Evolutionary conservation across 2,113 vertebrate species (phyloP).

Genomic region (Reinhardtius hippoglossoides): DNA sequence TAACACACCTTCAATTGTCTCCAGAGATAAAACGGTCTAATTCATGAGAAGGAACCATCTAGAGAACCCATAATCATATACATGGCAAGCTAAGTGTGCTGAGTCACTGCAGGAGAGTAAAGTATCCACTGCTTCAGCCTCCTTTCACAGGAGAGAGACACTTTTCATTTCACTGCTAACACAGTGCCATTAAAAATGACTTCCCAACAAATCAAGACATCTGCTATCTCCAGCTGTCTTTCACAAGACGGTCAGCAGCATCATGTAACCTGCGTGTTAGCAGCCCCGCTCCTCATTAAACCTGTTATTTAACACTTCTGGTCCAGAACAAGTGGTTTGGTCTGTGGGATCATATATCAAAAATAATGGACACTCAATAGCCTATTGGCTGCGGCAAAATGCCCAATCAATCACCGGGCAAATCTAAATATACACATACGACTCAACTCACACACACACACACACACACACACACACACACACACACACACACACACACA

Average conservation of each 20-base stretch:
- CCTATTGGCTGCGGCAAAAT: conserved; percentile 40
- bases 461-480: background rate
- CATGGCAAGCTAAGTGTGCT: background rate
- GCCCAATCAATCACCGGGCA: conserved; percentile 51
- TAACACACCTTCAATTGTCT: background rate
- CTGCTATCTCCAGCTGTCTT: background rate
- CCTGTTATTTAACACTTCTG: conserved; percentile 15
- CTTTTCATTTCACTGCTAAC: conserved; percentile 13
- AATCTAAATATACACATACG: conserved; percentile 48
- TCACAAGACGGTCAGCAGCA: conserved; percentile 3
- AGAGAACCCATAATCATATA: background rate
- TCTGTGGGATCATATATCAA: conserved; percentile 20
- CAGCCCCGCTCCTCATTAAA: conserved; percentile 14
- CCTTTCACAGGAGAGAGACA: conserved; percentile 1
- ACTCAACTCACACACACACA: background rate
- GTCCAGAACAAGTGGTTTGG: conserved; percentile 12
- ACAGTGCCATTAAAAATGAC: conserved; percentile 7
- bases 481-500: background rate
- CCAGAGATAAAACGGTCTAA: background rate
- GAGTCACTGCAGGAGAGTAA: conserved; percentile 11
- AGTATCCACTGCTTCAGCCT: conserved; percentile 6
- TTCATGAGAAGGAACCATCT: background rate
- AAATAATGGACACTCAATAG: conserved; percentile 32
- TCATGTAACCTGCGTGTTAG: conserved; percentile 9
- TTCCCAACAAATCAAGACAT: background rate